phyloP scores from a whole-genome alignment of 2,888 invertebrate genomes.

The Lasioglossum vierecki region DNA sequence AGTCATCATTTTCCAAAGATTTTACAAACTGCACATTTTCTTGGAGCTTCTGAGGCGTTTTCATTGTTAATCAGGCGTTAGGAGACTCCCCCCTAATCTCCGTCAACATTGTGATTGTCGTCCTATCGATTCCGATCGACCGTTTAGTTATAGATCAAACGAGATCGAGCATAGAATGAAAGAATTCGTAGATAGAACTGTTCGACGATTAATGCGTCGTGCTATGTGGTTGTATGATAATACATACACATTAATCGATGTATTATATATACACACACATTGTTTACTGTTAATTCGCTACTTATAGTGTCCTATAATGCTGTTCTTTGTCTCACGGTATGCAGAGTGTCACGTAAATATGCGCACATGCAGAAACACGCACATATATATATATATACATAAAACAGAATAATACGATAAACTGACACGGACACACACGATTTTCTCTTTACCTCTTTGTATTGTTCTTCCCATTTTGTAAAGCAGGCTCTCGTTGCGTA shows the following conservation, averaged over 20 bases:
- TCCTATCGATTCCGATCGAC: slow-evolving; percentile 17
- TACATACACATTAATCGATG: slow-evolving; percentile 57
- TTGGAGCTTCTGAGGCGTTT: background rate
- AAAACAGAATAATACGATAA: background rate
- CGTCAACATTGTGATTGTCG: background rate
- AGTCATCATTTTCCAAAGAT: background rate
- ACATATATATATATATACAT: background rate
- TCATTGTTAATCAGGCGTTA: background rate
- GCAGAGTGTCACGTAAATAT: slow-evolving; percentile 24
- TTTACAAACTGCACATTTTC: background rate
- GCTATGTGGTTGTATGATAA: slow-evolving; percentile 37
- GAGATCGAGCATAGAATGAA: slow-evolving; percentile 1
- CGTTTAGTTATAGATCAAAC: slow-evolving; percentile 27
- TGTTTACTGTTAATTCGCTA: slow-evolving; percentile 54
- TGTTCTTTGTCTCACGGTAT: slow-evolving; percentile 57
- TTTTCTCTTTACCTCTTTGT: slow-evolving; percentile 66
- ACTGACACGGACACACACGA: slow-evolving; percentile 7
- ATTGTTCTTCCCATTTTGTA: slow-evolving; percentile 57
- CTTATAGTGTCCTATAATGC: slow-evolving; percentile 52
- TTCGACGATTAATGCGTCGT: slow-evolving; percentile 26
- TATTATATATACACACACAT: slow-evolving; percentile 55
- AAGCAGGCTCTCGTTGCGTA: slow-evolving; percentile 64
- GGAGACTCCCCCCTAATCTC: background rate
- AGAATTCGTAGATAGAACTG: slow-evolving; percentile 29
- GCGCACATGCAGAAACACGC: background rate